Percentiles rank a stretch among this genome's conserved stretches.
Conservation (phyloP, 2,888 invertebrate genomes). For the Andrena fulva region DNA sequence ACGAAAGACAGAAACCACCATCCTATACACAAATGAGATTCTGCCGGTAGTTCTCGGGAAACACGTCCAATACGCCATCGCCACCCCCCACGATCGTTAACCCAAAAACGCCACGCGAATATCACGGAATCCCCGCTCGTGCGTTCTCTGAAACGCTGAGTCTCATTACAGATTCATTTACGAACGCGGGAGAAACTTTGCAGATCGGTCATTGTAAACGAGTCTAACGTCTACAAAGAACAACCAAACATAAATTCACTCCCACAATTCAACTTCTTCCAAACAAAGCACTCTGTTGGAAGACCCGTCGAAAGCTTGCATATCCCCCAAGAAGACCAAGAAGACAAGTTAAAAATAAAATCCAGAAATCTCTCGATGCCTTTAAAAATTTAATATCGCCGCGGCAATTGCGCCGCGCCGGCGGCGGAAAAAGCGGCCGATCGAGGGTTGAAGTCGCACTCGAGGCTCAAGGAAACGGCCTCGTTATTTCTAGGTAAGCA, state of each 20-base stretch:
- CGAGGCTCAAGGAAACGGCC: conserved; percentile 47
- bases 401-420: neutral
- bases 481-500: conserved; percentile 55
- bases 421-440: conserved; percentile 3
- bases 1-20: conserved; percentile 37
- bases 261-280: no score
- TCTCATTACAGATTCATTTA: neutral
- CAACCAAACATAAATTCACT: no score
- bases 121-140: conserved; percentile 5
- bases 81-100: conserved; percentile 48
- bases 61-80: conserved; percentile 29
- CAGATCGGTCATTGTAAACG: no score
- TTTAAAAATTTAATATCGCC: neutral
- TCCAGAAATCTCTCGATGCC: neutral
- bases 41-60: conserved; percentile 28
- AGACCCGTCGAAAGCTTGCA: no score
- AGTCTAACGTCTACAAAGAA: no score
- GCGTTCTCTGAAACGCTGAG: neutral
- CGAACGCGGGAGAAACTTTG: neutral
- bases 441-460: conserved; percentile 13
- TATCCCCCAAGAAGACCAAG: no score
- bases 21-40: conserved; percentile 36
- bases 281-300: no score
- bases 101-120: conserved; percentile 35
- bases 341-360: neutral